A percentile compares a stretch with the other conserved stretches of the same genome.
phyloP scores from a whole-genome alignment of 2,797 vertebrate genomes.

The Onychomys leucogaster region DNA sequence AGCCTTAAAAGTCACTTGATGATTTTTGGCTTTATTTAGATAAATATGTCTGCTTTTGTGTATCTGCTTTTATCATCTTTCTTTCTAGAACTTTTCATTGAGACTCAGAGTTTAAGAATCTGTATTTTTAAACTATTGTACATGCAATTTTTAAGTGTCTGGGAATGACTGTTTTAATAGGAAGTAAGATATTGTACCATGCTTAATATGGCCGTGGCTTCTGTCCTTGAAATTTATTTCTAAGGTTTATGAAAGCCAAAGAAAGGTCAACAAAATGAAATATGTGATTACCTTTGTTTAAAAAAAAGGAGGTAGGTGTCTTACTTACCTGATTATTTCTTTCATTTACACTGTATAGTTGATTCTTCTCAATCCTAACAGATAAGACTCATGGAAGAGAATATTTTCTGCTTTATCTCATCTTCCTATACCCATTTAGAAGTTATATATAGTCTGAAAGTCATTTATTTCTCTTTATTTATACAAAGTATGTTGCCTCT shows the following conservation, averaged over 20 bases:
- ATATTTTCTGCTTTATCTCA: background rate
- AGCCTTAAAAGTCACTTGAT: constrained; percentile 27
- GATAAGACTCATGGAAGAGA: background rate
- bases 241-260: background rate
- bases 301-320: background rate
- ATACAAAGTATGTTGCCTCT: background rate
- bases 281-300: background rate
- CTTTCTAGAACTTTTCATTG: constrained; percentile 18
- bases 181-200: background rate
- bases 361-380: background rate
- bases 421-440: background rate
- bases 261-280: background rate
- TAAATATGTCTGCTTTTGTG: background rate
- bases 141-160: constrained; percentile 43
- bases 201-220: constrained; percentile 29
- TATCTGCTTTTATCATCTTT: background rate
- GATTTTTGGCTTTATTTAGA: background rate
- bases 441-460: background rate
- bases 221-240: constrained; percentile 53
- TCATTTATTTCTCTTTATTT: background rate
- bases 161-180: background rate
- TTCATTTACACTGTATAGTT: background rate
- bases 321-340: background rate
- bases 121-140: constrained; percentile 28
- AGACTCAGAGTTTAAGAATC: background rate